These are phyloP conservation scores for Oncorhynchus masou DNA, from an alignment of 2,113 vertebrate genomes.

Conservation along the genomic window DNA sequence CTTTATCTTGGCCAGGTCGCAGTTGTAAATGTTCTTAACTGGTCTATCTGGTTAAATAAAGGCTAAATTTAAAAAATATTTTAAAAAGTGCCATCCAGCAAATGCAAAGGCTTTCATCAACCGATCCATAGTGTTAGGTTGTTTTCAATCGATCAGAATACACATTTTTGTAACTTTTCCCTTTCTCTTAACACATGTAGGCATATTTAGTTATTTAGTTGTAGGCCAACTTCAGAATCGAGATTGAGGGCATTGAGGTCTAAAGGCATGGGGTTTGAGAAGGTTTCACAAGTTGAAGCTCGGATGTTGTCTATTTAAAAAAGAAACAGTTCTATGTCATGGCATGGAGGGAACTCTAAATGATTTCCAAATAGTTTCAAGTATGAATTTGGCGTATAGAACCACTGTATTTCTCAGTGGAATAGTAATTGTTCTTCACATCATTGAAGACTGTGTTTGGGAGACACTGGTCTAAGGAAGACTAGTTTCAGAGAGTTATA, in stretches of 20 bases:
- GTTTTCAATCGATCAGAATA: conserved; percentile 34
- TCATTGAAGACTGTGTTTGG: background rate
- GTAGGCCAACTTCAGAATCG: conserved; percentile 45
- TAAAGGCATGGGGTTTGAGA: conserved; percentile 36
- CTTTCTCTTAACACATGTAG: conserved; percentile 52
- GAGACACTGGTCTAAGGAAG: background rate
- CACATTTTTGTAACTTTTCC: conserved; percentile 42
- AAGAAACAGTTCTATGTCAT: background rate
- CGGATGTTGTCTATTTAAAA: conserved; percentile 36
- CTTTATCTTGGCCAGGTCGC: too few relatives aligned
- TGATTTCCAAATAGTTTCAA: background rate
- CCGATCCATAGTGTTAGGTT: conserved; percentile 24
- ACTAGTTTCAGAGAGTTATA: background rate
- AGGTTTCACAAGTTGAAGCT: conserved; percentile 27
- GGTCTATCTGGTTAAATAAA: too few relatives aligned
- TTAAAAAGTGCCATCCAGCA: conserved; percentile 10
- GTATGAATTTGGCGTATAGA: background rate
- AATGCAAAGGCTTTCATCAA: conserved; percentile 30
- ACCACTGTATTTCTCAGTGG: background rate
- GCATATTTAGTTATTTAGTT: conserved; percentile 46
- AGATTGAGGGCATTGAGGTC: conserved; percentile 34
- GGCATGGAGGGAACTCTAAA: background rate
- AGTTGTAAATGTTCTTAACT: too few relatives aligned
- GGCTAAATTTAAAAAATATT: too few relatives aligned
- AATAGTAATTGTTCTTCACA: background rate